A percentile compares a stretch with the other conserved stretches of the same genome.
Conservation (phyloP, 2,113 vertebrate genomes). For the Pterocles gutturalis region DNA sequence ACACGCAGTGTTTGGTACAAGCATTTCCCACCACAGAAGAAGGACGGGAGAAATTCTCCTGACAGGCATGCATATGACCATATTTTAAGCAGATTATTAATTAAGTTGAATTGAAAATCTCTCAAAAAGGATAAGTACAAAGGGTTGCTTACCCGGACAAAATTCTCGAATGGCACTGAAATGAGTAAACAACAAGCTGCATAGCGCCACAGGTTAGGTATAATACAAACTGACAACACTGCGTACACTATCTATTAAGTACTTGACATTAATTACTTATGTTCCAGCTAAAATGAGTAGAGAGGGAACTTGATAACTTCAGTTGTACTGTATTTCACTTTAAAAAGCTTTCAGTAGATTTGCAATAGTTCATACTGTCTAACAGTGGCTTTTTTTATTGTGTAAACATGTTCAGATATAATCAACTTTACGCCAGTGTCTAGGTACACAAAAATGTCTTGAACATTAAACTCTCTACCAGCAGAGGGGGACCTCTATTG, state of each 20-base stretch:
- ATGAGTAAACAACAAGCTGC: neutral
- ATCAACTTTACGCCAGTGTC: neutral
- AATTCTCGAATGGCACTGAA: neutral
- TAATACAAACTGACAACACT: neutral
- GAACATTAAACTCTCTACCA: constrained; percentile 12
- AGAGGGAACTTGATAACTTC: neutral
- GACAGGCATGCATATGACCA: neutral
- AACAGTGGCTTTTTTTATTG: neutral
- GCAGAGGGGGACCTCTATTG: neutral
- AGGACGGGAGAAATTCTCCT: constrained; percentile 20
- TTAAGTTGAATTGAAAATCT: constrained; percentile 1
- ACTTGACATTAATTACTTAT: neutral
- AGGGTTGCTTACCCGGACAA: neutral
- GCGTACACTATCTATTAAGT: neutral
- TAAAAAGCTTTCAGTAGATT: neutral
- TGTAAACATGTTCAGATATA: neutral
- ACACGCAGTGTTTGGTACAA: neutral
- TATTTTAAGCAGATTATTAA: constrained; percentile 1
- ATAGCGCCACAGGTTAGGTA: neutral
- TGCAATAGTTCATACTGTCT: neutral
- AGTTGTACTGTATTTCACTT: neutral
- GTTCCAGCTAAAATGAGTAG: neutral
- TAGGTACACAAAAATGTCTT: neutral
- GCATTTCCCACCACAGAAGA: neutral
- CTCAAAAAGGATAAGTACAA: neutral